Percentiles rank a stretch among this genome's conserved stretches.
Evolutionary conservation across 1,140 invertebrate genomes (phyloP).

Genomic region (Drosophila azteca): DNA sequence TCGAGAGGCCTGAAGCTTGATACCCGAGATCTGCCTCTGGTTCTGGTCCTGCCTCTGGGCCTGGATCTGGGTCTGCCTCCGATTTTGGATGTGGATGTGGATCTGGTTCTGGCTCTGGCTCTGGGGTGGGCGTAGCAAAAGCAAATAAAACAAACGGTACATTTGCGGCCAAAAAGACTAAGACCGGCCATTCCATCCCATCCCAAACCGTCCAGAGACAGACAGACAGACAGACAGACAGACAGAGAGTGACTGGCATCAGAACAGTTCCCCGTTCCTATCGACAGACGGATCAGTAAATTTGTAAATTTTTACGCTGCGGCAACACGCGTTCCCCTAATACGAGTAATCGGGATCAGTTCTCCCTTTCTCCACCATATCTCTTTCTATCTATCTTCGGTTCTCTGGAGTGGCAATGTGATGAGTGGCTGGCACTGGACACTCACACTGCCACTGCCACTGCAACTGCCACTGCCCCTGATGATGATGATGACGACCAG

Average conservation of each 20-base stretch:
- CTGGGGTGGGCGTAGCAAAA: slow-evolving; percentile 50
- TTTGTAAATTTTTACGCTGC: slow-evolving; percentile 77
- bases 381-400: too few species aligned
- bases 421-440: slow-evolving; percentile 44
- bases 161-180: slow-evolving; percentile 33
- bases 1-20: slow-evolving; percentile 2
- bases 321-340: slow-evolving; percentile 67
- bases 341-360: slow-evolving; percentile 61
- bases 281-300: slow-evolving; percentile 67
- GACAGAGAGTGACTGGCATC: slow-evolving; percentile 33
- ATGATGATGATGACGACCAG: slow-evolving; percentile 32
- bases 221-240: not conserved
- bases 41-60: slow-evolving; percentile 3
- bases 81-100: not conserved
- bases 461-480: slow-evolving; percentile 16
- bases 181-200: too few species aligned
- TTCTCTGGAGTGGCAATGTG: slow-evolving; percentile 47
- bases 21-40: slow-evolving; percentile 2
- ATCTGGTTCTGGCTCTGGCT: not conserved
- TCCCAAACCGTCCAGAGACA: not conserved
- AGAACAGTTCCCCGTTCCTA: slow-evolving; percentile 24
- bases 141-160: slow-evolving; percentile 78
- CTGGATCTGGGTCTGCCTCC: not conserved
- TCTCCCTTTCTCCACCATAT: too few species aligned
- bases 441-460: slow-evolving; percentile 1